Conservation (phyloP, 2,888 invertebrate species). For the Drosophila buzzatii region DNA sequence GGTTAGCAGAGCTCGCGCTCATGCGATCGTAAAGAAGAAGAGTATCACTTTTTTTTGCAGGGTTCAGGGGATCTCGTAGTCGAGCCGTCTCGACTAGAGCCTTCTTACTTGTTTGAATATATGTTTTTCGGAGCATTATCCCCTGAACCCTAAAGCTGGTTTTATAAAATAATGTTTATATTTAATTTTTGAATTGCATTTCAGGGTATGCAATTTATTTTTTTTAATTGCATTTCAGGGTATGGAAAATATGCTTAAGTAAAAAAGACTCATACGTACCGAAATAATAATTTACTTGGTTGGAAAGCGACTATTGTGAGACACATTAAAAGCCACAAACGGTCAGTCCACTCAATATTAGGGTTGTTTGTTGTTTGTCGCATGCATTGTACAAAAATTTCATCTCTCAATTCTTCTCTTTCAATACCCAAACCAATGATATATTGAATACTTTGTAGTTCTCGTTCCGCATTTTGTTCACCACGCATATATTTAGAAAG, state of each 20-base stretch:
- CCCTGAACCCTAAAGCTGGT: too few relatives aligned
- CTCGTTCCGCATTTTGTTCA: slow-evolving; percentile 93
- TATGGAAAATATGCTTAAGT: background rate
- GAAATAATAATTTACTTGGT: slow-evolving; percentile 87
- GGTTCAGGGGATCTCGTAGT: too few relatives aligned
- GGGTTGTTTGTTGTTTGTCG: slow-evolving; percentile 96
- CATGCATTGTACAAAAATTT: slow-evolving; percentile 95
- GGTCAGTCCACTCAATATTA: slow-evolving; percentile 92
- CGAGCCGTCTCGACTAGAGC: too few relatives aligned
- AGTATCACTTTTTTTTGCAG: too few relatives aligned
- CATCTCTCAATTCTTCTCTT: slow-evolving; percentile 95
- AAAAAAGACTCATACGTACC: slow-evolving; percentile 56
- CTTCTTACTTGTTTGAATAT: too few relatives aligned
- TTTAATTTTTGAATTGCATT: too few relatives aligned
- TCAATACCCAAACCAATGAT: slow-evolving; percentile 95
- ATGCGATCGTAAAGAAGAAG: too few relatives aligned
- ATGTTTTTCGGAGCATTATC: too few relatives aligned
- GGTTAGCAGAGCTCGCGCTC: too few relatives aligned
- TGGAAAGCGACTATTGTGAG: slow-evolving; percentile 96
- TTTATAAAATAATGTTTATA: too few relatives aligned
- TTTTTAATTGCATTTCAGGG: too few relatives aligned
- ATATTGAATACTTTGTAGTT: slow-evolving; percentile 93
- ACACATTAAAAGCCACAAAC: slow-evolving; percentile 95
- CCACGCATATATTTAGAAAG: slow-evolving; percentile 95
- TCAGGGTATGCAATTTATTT: too few relatives aligned